Base-by-base conservation (phyloP, 2,888 invertebrate species). In the Epistrophe grossulariae region DNA sequence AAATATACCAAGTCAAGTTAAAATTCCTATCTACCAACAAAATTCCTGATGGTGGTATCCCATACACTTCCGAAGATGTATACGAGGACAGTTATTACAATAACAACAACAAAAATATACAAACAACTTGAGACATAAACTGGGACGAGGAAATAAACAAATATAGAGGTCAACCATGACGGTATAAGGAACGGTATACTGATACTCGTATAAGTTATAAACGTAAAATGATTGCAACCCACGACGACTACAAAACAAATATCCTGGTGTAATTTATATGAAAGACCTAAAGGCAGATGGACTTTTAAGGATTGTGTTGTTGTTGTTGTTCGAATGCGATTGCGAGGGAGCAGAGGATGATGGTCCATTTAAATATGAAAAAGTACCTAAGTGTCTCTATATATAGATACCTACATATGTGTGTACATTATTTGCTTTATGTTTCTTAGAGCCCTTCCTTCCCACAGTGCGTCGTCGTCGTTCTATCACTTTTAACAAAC, bases 261-360 rank as follows among this genome's bases (percentile, higher is more conserved):
- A 84, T 84, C 62, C 84, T 60, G 70, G 60, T 50, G 60, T 45
- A 72, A 68, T 74, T 79, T 83, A 62, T 83, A 62, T 71, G 74
- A 66, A 72, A 72, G 50, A 59, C 64, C 64, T 59, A 59, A 48
- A 66, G 64, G 48, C 40, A 35, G 43, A 28, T 48, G 68, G 48
- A 66, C 45, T 64, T 43, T 64, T 31, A 45, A 66, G 48, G 17
- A 31, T 43, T 62, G 19, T 43, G 17, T 38, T 59, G 24, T 24
- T 24, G 3, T 17, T 35, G 31, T 60, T 40, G 11, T 62, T 40
- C 8, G 2, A 35, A 2, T 17, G 38, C 8, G 2, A 35, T 0
- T 17, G 38, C 38, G 7, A 57, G n/a, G 15, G 31, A 17, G 19
- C 0, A 19, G n/a, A 17, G 28, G 24, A 43, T 40, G 38, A 43